These are phyloP conservation scores for Stomorhina lunata DNA, from an alignment of 2,888 invertebrate species.

Conservation along the genomic window DNA sequence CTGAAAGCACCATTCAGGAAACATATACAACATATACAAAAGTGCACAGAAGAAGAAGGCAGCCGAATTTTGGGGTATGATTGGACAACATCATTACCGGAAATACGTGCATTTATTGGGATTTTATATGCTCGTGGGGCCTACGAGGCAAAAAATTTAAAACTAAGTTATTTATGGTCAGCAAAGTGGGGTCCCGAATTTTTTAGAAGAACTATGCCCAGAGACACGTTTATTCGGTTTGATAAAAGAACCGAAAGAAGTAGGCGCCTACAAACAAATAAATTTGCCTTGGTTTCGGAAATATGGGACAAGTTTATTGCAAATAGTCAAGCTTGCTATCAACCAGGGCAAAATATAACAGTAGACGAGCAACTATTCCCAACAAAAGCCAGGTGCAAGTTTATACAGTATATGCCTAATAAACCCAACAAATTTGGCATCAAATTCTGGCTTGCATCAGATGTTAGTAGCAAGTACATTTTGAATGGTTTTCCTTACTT, in stretches of 20 bases:
- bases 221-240: neutral
- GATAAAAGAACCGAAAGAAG: neutral
- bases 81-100: no score
- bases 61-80: no score
- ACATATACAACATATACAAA: no score
- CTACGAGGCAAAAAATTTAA: no score
- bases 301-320: neutral
- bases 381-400: conserved; percentile 35
- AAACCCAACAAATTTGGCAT: conserved; percentile 48
- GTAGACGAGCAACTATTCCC: conserved; percentile 36
- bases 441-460: conserved; percentile 36
- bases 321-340: neutral
- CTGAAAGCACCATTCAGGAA: no score
- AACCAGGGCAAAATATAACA: conserved; percentile 11
- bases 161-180: no score
- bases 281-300: neutral
- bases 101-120: no score
- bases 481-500: conserved; percentile 46
- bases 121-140: no score
- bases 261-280: neutral
- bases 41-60: no score
- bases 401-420: conserved; percentile 38
- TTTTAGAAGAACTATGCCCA: neutral
- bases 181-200: neutral
- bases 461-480: conserved; percentile 30